Evolutionary conservation across 2,888 invertebrate species (phyloP), one percentile per base, ranked within the genome.

Genomic region (Ectemnius cavifrons): DNA sequence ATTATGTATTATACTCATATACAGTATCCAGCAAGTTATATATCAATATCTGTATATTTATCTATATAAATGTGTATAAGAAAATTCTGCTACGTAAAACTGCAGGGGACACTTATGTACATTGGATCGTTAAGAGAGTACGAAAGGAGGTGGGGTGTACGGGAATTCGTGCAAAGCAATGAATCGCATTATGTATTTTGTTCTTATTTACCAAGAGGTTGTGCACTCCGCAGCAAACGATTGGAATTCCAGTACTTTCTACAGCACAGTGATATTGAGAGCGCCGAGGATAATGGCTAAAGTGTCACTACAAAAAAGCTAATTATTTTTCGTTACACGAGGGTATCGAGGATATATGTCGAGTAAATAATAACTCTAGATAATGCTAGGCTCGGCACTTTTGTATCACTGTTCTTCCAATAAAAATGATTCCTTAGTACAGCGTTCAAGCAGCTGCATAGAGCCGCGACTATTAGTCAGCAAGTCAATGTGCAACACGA

Each of bases 281-380:
- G 71, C 3, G 65, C 64, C 68, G 61, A 69, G 63, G 16, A 49
- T 63, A 70, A 61, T 65, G 71, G 78, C 79, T 66, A 62, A 84
- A 84, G 81, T 82, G 82, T 82, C 71, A 84, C 78, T 84, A 82
- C 56, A 69, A 71, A 77, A 66, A 70, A 64, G 63, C 65, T 68
- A 62, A 73, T 73, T 83, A 82, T 81, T 82, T 84, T 84, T 81
- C 62, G 75, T 83, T 80, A 80, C 74, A 77, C 63, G 65, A 71
- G 52, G 27, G 47, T 27, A 56, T 73, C 65, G 62, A 65, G 71
- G 49, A 59, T 75, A 64, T 75, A 64, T 81, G 59, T 63, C 65
- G 63, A 16, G 27, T 74, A 77, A 68, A 71, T 70, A 73, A 78
- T 60, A 37, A 71, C 58, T 70, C 62, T 73, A 70, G 56, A 71